A percentile compares a stretch with the other conserved stretches of the same genome.
These are phyloP conservation scores for Amiota communis DNA, from an alignment of 2,888 invertebrate genomes.

Conservation along the genomic window DNA sequence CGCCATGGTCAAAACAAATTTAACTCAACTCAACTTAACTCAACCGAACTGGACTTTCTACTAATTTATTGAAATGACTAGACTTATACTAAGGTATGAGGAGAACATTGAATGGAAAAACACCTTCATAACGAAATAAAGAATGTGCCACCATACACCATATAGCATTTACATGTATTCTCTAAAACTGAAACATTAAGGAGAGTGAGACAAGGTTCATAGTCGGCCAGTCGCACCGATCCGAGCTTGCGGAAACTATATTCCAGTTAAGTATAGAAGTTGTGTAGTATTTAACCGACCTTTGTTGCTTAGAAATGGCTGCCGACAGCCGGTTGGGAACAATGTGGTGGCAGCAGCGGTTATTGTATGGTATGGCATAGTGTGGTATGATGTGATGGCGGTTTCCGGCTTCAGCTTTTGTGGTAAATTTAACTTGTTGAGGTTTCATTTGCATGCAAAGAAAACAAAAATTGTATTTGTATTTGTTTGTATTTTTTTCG, in stretches of 20 bases:
- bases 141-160: conserved; percentile 40
- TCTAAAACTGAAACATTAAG: not conserved
- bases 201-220: not conserved
- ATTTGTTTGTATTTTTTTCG: not conserved
- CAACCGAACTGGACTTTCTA: conserved; percentile 60
- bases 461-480: conserved; percentile 17
- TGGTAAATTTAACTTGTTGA: conserved; percentile 59
- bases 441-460: conserved; percentile 61
- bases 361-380: conserved; percentile 29
- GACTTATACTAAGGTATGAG: conserved; percentile 29
- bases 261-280: not conserved
- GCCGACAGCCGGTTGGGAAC: not conserved
- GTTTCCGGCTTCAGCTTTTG: conserved; percentile 46
- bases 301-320: not conserved
- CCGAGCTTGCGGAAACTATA: conserved; percentile 6
- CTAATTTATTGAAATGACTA: conserved; percentile 56
- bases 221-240: not conserved
- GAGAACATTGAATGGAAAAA: conserved; percentile 39
- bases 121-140: conserved; percentile 39
- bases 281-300: not conserved
- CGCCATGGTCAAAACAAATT: conserved; percentile 58
- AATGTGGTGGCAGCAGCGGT: not conserved
- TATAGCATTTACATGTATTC: not conserved
- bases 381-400: conserved; percentile 45
- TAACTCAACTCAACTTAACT: conserved; percentile 35